Percentiles rank a stretch among this genome's conserved stretches.
Evolutionary conservation across 1,140 invertebrate species (phyloP).

Genomic region (Mizuhopecten yessoensis): DNA sequence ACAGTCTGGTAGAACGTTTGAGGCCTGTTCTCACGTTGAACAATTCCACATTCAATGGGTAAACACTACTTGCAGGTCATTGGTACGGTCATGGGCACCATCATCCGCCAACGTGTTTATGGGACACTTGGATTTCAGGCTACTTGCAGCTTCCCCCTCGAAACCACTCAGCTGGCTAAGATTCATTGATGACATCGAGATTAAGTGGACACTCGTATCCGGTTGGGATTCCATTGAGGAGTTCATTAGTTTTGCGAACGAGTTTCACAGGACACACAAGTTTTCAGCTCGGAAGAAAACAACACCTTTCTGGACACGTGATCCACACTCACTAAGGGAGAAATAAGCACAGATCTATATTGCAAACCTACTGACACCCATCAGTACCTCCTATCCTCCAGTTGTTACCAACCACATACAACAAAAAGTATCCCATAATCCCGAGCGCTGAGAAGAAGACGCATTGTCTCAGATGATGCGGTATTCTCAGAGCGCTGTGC

Average conservation of each 20-base stretch:
- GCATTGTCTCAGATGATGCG: no score
- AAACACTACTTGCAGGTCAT: neutral
- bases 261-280: neutral
- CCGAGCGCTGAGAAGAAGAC: no score
- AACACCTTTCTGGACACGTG: constrained; percentile 10
- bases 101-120: constrained; percentile 42
- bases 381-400: no score
- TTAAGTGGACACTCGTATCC: constrained; percentile 21
- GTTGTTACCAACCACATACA: no score
- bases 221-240: neutral
- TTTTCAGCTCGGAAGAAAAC: neutral
- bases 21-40: neutral
- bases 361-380: neutral
- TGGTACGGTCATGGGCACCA: constrained; percentile 25
- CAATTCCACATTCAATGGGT: constrained; percentile 37
- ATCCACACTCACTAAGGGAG: neutral
- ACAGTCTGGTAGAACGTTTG: neutral
- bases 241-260: neutral
- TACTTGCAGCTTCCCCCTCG: neutral
- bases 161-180: constrained; percentile 43
- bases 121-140: neutral
- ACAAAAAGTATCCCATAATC: no score
- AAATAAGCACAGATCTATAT: neutral
- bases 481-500: no score
- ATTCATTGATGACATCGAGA: constrained; percentile 45